A percentile compares a stretch with the other conserved stretches of the same genome.
These are phyloP conservation scores for Ormyrus nitidulus DNA, from an alignment of 2,888 invertebrate genomes.

Conservation along the genomic window DNA sequence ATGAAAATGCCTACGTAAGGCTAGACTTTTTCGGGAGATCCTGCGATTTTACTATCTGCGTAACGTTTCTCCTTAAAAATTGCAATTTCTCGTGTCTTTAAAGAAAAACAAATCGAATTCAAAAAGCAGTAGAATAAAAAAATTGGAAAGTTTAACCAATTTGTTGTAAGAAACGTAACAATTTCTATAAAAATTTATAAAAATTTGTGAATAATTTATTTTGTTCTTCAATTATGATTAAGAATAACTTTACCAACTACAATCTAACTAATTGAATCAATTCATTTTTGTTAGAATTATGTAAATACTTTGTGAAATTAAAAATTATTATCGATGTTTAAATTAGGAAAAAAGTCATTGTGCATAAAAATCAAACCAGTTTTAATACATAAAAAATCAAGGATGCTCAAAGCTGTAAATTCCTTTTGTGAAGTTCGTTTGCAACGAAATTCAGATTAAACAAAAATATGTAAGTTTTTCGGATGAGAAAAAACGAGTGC, in stretches of 20 bases:
- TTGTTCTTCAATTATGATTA: neutral
- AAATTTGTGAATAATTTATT: conserved; percentile 27
- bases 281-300: conserved; percentile 29
- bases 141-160: neutral
- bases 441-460: conserved; percentile 36
- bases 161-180: conserved; percentile 11
- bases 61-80: conserved; percentile 14
- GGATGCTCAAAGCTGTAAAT: conserved; percentile 3
- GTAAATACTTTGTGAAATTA: conserved; percentile 39
- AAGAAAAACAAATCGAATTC: neutral
- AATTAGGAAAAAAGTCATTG: conserved; percentile 32
- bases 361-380: conserved; percentile 47
- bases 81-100: neutral
- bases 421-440: conserved; percentile 38
- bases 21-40: neutral
- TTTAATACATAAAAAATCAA: conserved; percentile 21
- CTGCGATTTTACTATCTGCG: neutral
- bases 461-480: conserved; percentile 12
- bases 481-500: conserved; percentile 4
- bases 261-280: conserved; percentile 7
- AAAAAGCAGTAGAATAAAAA: neutral
- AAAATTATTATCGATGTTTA: conserved; percentile 32
- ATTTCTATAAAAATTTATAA: conserved; percentile 1
- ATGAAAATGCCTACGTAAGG: conserved; percentile 1
- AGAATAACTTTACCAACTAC: neutral